Evolutionary conservation across 2,888 invertebrate genomes (phyloP).

Genomic region (Doris montereyensis): DNA sequence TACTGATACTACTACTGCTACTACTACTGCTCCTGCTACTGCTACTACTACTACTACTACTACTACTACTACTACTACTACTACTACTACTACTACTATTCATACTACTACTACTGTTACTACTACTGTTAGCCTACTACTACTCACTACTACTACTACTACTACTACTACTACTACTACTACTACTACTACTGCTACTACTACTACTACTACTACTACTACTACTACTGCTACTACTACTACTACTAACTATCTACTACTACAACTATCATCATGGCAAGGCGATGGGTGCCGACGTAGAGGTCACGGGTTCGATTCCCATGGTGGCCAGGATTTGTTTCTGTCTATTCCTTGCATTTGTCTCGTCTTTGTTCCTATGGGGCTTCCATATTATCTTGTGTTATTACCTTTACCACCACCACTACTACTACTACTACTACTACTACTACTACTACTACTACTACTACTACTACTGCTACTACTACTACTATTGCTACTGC

Average conservation of each 20-base stretch:
- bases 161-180: not conserved
- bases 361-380: no score
- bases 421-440: not conserved
- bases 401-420: no score
- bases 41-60: not conserved
- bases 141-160: no score
- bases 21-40: no score
- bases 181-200: not conserved
- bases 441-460: not conserved
- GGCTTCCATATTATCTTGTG: no score
- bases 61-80: not conserved
- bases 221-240: no score
- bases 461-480: not conserved
- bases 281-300: no score
- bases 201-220: not conserved
- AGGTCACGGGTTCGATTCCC: no score
- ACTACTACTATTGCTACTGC: constrained; percentile 25
- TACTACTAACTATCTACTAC: not conserved
- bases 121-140: not conserved
- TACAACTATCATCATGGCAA: not conserved
- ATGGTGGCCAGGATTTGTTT: no score
- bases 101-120: not conserved
- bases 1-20: no score
- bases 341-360: no score
- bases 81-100: not conserved